phyloP scores from a whole-genome alignment of 2,797 vertebrate genomes.

The Buceros bicornis region DNA sequence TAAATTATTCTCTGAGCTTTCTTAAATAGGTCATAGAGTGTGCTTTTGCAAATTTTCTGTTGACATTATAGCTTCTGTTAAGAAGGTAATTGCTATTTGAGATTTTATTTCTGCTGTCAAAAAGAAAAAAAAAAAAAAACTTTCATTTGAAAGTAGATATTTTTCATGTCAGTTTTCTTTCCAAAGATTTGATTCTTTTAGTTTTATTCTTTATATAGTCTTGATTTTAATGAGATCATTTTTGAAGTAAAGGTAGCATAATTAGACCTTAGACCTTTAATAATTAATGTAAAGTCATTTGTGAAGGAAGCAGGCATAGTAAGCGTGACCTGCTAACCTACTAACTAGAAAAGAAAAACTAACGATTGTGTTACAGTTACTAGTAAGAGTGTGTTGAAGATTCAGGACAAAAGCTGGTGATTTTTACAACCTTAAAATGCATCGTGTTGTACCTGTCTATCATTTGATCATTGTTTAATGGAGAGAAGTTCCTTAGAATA shows the following conservation, averaged over 20 bases:
- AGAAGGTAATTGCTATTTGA: not conserved
- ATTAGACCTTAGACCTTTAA: not conserved
- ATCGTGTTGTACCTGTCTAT: not conserved
- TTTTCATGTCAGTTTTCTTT: not conserved
- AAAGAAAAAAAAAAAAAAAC: not conserved
- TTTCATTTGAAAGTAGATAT: rapidly evolving
- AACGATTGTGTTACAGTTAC: not conserved
- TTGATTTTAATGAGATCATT: not conserved
- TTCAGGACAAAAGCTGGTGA: not conserved
- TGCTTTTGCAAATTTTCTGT: not conserved
- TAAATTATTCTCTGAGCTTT: not conserved
- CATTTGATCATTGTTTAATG: not conserved
- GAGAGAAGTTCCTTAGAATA: not conserved
- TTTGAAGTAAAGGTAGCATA: not conserved
- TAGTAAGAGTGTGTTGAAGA: not conserved
- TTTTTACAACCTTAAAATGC: not conserved
- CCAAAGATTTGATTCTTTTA: not conserved
- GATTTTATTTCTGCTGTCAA: not conserved
- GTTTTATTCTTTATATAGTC: not conserved
- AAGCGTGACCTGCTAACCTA: not conserved
- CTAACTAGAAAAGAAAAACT: not conserved
- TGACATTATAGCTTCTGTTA: not conserved
- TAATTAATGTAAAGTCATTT: not conserved
- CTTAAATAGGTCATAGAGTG: not conserved
- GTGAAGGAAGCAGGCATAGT: not conserved